Percentiles rank a stretch among this genome's conserved stretches.
Evolutionary conservation across 2,888 invertebrate species (phyloP).

Genomic region (Amblyteles armatorius): DNA sequence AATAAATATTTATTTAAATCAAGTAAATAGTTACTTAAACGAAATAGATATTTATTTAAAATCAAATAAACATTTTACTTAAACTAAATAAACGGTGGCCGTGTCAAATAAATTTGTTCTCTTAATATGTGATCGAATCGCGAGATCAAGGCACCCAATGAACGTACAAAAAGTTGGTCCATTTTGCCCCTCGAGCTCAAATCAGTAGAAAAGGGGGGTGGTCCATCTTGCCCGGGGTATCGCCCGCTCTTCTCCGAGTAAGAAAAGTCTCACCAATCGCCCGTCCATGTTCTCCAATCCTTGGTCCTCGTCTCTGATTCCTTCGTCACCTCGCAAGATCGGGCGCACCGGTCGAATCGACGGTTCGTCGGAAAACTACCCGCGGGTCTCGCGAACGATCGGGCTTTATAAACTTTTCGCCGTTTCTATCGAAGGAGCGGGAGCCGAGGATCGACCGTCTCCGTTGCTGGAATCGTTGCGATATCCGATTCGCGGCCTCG

Average conservation of each 20-base stretch:
- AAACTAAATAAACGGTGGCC: no score
- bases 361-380: conserved; percentile 77
- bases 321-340: background rate
- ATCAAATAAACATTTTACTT: no score
- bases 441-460: conserved; percentile 61
- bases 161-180: no score
- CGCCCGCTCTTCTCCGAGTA: background rate
- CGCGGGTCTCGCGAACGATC: conserved; percentile 70
- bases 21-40: no score
- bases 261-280: conserved; percentile 72
- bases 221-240: no score
- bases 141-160: no score
- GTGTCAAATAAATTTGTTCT: no score
- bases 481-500: conserved; percentile 66
- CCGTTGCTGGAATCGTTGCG: conserved; percentile 58
- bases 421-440: conserved; percentile 70
- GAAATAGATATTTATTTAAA: no score
- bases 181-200: no score
- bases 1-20: no score
- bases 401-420: conserved; percentile 83
- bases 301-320: background rate
- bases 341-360: conserved; percentile 64
- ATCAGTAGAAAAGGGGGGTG: no score
- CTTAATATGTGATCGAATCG: no score
- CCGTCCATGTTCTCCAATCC: conserved; percentile 72